These are phyloP conservation scores for Garra rufa DNA, from an alignment of 2,113 vertebrate genomes.

Conservation along the genomic window DNA sequence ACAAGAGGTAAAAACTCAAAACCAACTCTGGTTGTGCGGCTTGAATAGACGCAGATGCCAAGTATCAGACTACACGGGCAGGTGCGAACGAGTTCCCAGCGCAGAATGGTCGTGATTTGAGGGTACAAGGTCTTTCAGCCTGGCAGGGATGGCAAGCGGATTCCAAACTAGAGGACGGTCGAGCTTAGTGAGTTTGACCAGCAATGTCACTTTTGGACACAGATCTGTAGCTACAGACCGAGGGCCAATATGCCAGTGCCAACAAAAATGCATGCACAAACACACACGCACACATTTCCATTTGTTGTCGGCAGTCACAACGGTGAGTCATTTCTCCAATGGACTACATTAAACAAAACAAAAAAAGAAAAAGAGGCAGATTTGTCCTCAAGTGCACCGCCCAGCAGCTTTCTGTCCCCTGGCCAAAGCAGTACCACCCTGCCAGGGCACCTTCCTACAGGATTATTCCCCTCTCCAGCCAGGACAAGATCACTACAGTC, in stretches of 20 bases:
- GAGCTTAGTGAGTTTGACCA: neutral
- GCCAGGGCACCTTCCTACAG: conserved; percentile 21
- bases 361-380: neutral
- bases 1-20: conserved; percentile 4
- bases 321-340: conserved; percentile 16
- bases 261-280: conserved; percentile 24
- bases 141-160: conserved; percentile 5
- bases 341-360: neutral
- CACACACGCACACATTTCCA: neutral
- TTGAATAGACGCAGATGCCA: neutral
- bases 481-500: conserved; percentile 27
- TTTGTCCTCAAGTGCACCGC: conserved; percentile 28
- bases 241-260: conserved; percentile 43
- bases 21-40: neutral
- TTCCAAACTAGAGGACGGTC: conserved; percentile 17
- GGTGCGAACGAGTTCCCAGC: neutral
- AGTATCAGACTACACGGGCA: neutral
- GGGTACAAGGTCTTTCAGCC: conserved; percentile 15
- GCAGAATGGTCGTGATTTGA: neutral
- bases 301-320: conserved; percentile 3
- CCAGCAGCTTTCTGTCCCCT: conserved; percentile 23
- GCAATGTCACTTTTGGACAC: conserved; percentile 31
- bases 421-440: neutral
- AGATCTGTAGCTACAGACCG: conserved; percentile 36
- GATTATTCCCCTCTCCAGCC: conserved; percentile 31